Percentiles rank a stretch among this genome's conserved stretches.
These are phyloP conservation scores for Drosophila subquinaria DNA, from an alignment of 2,888 invertebrate species.

Conservation along the genomic window DNA sequence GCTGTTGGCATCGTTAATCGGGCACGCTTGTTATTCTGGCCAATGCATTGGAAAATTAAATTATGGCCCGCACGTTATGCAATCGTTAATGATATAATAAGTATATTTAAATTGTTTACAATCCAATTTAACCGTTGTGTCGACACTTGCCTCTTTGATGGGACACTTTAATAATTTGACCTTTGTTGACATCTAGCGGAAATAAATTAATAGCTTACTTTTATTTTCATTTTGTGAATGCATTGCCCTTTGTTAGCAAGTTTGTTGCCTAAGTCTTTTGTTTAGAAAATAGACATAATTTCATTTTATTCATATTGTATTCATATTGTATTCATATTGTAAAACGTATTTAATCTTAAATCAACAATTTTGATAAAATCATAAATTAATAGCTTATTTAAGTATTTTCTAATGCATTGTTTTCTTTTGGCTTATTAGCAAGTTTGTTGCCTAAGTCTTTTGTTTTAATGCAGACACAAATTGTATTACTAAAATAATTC, in stretches of 20 bases:
- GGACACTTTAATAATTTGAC: slow-evolving; percentile 42
- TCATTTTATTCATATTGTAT: background rate
- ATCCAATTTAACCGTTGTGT: slow-evolving; percentile 33
- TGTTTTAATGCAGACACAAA: slow-evolving; percentile 16
- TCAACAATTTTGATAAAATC: background rate
- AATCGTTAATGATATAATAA: slow-evolving; percentile 74
- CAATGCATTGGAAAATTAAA: slow-evolving; percentile 80
- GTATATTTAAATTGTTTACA: slow-evolving; percentile 11
- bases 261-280: slow-evolving; percentile 77
- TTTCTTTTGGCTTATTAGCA: slow-evolving; percentile 27
- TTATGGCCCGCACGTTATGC: slow-evolving; percentile 70
- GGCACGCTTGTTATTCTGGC: slow-evolving; percentile 72
- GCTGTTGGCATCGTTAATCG: slow-evolving; percentile 22
- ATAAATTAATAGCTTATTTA: slow-evolving; percentile 2
- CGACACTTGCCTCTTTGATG: slow-evolving; percentile 10
- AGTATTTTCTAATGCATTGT: background rate
- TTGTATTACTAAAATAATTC: no score
- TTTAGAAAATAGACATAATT: slow-evolving; percentile 21
- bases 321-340: background rate
- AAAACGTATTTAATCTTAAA: background rate
- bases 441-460: slow-evolving; percentile 68
- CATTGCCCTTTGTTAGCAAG: slow-evolving; percentile 37
- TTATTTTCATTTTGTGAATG: slow-evolving; percentile 18
- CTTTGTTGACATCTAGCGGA: slow-evolving; percentile 61
- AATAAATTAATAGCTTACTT: slow-evolving; percentile 50